Conservation (phyloP, 2,888 invertebrate genomes). For the Molanna angustata region DNA sequence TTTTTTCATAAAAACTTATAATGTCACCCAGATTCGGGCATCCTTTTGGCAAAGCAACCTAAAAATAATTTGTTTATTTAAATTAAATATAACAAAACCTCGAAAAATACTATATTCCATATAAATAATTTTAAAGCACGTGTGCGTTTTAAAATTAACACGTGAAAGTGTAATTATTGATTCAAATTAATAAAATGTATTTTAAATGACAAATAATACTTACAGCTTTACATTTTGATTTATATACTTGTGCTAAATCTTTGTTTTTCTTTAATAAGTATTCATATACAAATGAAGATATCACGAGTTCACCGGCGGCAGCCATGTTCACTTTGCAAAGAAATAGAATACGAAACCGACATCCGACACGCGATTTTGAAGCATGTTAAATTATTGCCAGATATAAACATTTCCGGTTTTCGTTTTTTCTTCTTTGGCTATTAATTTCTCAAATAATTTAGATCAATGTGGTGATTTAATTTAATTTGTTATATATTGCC, state of each 20-base stretch:
- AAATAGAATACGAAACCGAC: conserved; percentile 1
- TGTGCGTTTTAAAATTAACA: too few species aligned
- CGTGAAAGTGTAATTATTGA: conserved; percentile 7
- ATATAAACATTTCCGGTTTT: too few species aligned
- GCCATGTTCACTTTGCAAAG: conserved; percentile 26
- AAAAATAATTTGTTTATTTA: too few species aligned
- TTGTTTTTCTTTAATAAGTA: conserved; percentile 63
- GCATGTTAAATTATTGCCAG: too few species aligned
- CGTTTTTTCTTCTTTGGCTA: too few species aligned
- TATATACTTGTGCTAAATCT: conserved; percentile 64
- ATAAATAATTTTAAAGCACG: conserved; percentile 7
- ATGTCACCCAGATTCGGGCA: conserved; percentile 64
- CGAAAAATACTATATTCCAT: not conserved
- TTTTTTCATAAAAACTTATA: conserved; percentile 55
- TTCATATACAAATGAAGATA: conserved; percentile 58
- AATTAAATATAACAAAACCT: not conserved
- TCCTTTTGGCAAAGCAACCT: conserved; percentile 64
- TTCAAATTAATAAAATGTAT: not conserved
- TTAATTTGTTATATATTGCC: too few species aligned
- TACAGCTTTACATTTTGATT: conserved; percentile 73
- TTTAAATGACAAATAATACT: conserved; percentile 47
- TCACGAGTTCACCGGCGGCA: conserved; percentile 10
- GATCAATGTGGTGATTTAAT: too few species aligned
- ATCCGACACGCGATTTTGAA: too few species aligned
- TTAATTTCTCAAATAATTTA: too few species aligned